Conservation (phyloP, 2,797 vertebrate genomes). For the Malacoraja senta region DNA sequence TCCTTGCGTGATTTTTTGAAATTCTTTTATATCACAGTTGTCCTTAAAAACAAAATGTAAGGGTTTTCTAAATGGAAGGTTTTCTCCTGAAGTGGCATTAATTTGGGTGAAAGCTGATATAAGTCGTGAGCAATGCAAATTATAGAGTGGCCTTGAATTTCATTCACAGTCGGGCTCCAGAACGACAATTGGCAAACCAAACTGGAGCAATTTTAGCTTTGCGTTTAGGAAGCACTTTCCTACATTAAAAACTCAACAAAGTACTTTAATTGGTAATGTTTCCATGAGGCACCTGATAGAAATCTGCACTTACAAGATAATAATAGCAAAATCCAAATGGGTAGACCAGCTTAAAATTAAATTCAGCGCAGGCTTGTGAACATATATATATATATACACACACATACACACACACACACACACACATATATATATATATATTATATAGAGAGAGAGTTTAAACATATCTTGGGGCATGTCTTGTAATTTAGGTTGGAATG, state of each 20-base stretch:
- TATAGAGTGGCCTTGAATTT: background rate
- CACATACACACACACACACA: no score
- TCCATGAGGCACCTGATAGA: background rate
- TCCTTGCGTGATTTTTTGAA: background rate
- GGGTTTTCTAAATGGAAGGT: background rate
- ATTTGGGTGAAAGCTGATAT: background rate
- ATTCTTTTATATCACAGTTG: background rate
- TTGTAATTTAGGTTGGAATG: constrained; percentile 22
- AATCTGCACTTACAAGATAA: background rate
- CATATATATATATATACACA: no score
- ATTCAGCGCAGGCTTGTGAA: background rate
- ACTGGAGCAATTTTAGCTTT: background rate
- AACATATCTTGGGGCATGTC: background rate
- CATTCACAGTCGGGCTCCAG: background rate
- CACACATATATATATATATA: no score
- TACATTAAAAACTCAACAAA: background rate
- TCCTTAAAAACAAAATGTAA: background rate
- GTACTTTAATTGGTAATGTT: background rate
- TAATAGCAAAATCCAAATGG: background rate
- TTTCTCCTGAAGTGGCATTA: background rate
- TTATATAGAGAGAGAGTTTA: background rate
- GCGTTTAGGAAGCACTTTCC: background rate
- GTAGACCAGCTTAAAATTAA: background rate
- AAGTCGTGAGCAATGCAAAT: constrained; percentile 6
- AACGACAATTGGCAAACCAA: background rate